phyloP scores from a whole-genome alignment of 1,140 invertebrate genomes.

The Trichonephila inaurata region DNA sequence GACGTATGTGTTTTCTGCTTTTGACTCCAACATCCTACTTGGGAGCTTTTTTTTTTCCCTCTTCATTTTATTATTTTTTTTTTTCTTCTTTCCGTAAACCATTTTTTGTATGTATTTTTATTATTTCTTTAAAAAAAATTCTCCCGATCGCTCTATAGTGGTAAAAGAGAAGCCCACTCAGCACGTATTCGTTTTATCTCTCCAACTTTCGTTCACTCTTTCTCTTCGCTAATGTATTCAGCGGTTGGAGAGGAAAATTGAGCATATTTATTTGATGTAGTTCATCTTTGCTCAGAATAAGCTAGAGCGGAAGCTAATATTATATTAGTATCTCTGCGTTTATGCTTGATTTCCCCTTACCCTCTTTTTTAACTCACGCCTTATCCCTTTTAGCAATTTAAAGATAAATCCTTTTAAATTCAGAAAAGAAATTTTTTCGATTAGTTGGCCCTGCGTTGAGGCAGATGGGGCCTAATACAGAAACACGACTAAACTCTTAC shows the following conservation, averaged over 20 bases:
- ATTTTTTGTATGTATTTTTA: conserved; percentile 48
- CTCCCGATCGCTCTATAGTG: conserved; percentile 25
- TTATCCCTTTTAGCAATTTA: conserved; percentile 70
- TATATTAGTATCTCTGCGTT: conserved; percentile 75
- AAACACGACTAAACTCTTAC: conserved; percentile 75
- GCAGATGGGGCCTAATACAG: conserved; percentile 74
- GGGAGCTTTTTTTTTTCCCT: conserved; percentile 33
- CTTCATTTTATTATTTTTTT: conserved; percentile 7
- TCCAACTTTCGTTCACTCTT: conserved; percentile 14
- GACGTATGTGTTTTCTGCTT: conserved; percentile 29
- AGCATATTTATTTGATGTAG: conserved; percentile 76
- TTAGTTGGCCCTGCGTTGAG: conserved; percentile 57
- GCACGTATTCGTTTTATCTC: conserved; percentile 67
- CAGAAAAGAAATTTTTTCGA: conserved; percentile 68
- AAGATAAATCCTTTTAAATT: conserved; percentile 77
- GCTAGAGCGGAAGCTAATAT: conserved; percentile 62
- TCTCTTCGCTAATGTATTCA: conserved; percentile 73
- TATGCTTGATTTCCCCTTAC: conserved; percentile 63
- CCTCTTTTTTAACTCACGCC: conserved; percentile 52
- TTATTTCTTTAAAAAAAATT: conserved; percentile 43
- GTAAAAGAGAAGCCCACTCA: conserved; percentile 48
- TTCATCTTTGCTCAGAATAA: conserved; percentile 55
- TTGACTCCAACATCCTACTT: conserved; percentile 47
- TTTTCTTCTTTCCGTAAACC: conserved; percentile 24
- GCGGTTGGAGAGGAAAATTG: conserved; percentile 63